phyloP scores from a whole-genome alignment of 2,888 invertebrate genomes.

The Hermaeophaga mercurialis region DNA sequence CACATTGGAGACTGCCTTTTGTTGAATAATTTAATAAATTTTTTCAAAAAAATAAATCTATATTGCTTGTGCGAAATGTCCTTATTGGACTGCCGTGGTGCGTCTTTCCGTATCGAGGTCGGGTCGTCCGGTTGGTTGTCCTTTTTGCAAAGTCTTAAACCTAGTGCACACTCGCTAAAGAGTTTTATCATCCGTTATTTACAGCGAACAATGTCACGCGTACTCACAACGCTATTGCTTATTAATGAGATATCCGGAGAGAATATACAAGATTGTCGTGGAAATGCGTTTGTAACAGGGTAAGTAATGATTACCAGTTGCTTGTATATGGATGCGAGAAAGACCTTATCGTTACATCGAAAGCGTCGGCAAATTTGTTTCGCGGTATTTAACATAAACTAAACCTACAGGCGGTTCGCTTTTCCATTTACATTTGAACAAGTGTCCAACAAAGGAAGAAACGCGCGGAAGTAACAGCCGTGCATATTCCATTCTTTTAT shows the following conservation, averaged over 20 bases:
- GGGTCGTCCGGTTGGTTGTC: conserved; percentile 40
- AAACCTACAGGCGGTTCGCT: conserved; percentile 9
- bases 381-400: conserved; percentile 27
- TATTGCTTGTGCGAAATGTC: no score
- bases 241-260: conserved; percentile 54
- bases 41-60: no score
- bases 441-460: conserved; percentile 16
- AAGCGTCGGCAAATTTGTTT: conserved; percentile 37
- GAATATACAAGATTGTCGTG: conserved; percentile 42
- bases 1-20: no score
- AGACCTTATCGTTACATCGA: conserved; percentile 33
- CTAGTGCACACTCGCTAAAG: conserved; percentile 33
- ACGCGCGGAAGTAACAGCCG: conserved; percentile 5
- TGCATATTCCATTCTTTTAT: neutral
- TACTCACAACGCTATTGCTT: conserved; percentile 56
- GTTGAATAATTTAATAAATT: no score
- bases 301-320: conserved; percentile 43
- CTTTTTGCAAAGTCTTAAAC: conserved; percentile 36
- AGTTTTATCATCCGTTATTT: conserved; percentile 51
- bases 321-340: conserved; percentile 40
- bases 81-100: no score
- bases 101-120: conserved; percentile 37
- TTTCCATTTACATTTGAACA: conserved; percentile 19
- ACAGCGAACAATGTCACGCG: conserved; percentile 55
- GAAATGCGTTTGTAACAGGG: conserved; percentile 45